A percentile compares a stretch with the other conserved stretches of the same genome.
Conservation (phyloP, 2,888 invertebrate genomes). For the Malachius bipustulatus region DNA sequence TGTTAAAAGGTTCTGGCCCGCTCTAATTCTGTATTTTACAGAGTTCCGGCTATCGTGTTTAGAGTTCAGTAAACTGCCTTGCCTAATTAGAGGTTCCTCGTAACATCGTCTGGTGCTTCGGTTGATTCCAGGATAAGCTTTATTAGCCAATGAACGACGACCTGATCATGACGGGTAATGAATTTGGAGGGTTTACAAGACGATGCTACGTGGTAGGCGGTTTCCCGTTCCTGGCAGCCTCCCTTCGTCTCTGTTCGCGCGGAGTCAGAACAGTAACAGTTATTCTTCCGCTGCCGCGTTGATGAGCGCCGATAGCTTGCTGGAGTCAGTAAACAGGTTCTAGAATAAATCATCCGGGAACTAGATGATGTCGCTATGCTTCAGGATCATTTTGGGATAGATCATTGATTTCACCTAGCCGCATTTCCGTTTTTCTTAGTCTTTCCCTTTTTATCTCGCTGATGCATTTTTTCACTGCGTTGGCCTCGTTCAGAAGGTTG, state of each 20-base stretch:
- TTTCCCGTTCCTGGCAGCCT: slow-evolving; percentile 5
- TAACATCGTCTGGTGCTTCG: neutral
- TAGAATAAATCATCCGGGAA: neutral
- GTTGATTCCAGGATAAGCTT: neutral
- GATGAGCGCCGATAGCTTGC: neutral
- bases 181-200: slow-evolving; percentile 1
- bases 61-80: no score
- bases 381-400: neutral
- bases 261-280: slow-evolving; percentile 2
- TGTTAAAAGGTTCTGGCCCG: neutral
- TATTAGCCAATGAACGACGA: slow-evolving; percentile 6
- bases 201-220: slow-evolving; percentile 8
- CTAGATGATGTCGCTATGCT: neutral
- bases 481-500: neutral
- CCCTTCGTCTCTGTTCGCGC: neutral
- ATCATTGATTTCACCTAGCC: neutral
- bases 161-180: slow-evolving; percentile 7
- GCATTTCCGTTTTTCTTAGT: neutral
- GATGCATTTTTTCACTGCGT: neutral
- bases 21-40: neutral
- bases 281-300: slow-evolving; percentile 3
- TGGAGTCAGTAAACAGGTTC: neutral
- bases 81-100: neutral
- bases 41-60: no score
- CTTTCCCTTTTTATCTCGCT: neutral